Conservation (phyloP, 2,797 vertebrate species). For the Odontamblyopus rebecca region DNA sequence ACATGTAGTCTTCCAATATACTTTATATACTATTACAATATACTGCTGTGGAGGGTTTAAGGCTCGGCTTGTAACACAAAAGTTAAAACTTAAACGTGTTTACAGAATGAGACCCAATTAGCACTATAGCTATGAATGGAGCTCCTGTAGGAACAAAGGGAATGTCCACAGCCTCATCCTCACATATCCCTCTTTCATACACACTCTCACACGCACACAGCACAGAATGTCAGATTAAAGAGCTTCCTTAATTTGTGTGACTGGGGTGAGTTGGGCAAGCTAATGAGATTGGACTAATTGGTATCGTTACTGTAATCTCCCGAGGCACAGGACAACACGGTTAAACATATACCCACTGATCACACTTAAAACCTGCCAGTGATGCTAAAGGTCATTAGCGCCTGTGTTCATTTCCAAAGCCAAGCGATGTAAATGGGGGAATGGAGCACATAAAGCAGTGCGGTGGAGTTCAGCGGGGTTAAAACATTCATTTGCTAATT, state of each 20-base stretch:
- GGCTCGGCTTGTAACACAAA: not conserved
- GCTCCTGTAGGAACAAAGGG: constrained; percentile 6
- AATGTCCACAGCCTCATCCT: constrained; percentile 37
- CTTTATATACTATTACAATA: not conserved
- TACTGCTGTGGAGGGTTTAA: not conserved
- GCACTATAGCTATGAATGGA: not conserved
- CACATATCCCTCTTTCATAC: constrained; percentile 31
- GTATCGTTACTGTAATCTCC: constrained; percentile 82
- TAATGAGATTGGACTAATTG: constrained; percentile 86
- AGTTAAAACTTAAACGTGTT: not conserved
- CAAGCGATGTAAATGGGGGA: constrained; percentile 60
- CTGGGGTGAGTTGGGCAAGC: constrained; percentile 71
- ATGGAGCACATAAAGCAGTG: constrained; percentile 55
- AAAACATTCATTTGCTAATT: constrained; percentile 81
- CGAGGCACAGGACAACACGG: constrained; percentile 73
- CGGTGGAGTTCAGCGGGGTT: constrained; percentile 70
- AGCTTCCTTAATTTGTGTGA: constrained; percentile 73
- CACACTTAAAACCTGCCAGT: constrained; percentile 77
- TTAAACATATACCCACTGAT: constrained; percentile 76
- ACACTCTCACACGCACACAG: constrained; percentile 26
- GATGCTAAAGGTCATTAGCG: constrained; percentile 79
- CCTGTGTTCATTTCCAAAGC: constrained; percentile 69
- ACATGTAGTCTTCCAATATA: not conserved
- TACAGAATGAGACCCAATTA: constrained; percentile 2
- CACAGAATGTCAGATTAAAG: constrained; percentile 70